Conservation (phyloP, 2,113 vertebrate genomes). For the Perca schrenkii region DNA sequence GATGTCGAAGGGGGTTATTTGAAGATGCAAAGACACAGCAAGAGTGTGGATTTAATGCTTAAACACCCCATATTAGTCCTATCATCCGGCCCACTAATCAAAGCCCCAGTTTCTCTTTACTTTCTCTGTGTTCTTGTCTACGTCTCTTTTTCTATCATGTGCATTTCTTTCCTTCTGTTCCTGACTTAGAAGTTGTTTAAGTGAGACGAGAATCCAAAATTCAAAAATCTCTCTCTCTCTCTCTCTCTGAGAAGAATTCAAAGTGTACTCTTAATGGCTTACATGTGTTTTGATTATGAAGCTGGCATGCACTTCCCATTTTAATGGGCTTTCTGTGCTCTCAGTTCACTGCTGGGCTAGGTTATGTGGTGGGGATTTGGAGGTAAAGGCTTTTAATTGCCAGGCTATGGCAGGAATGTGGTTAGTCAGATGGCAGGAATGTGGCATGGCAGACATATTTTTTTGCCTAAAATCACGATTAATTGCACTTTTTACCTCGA, state of each 20-base stretch:
- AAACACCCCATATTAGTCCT: constrained; percentile 33
- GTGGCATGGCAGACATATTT: constrained; percentile 52
- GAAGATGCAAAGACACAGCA: constrained; percentile 59
- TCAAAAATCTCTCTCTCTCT: constrained; percentile 33
- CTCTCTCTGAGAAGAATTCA: constrained; percentile 73
- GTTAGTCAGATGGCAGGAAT: constrained; percentile 74
- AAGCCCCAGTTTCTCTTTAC: constrained; percentile 45
- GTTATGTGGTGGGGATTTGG: constrained; percentile 71
- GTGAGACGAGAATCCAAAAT: constrained; percentile 65
- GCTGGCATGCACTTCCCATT: constrained; percentile 78
- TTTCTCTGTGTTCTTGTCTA: constrained; percentile 28
- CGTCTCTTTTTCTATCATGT: constrained; percentile 52
- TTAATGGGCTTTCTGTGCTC: constrained; percentile 78
- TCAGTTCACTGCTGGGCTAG: constrained; percentile 61
- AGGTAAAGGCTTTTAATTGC: constrained; percentile 76
- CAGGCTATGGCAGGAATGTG: constrained; percentile 74
- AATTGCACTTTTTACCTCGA: no score
- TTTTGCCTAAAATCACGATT: constrained; percentile 15
- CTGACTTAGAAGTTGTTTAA: constrained; percentile 62
- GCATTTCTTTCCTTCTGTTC: constrained; percentile 39
- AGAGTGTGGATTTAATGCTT: constrained; percentile 51
- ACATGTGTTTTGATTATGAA: constrained; percentile 84
- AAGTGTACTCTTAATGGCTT: constrained; percentile 82
- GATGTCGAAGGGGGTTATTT: constrained; percentile 51
- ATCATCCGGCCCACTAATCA: constrained; percentile 46